Base-by-base conservation (phyloP, 2,888 invertebrate genomes). In the Pyrrhosoma nymphula region DNA sequence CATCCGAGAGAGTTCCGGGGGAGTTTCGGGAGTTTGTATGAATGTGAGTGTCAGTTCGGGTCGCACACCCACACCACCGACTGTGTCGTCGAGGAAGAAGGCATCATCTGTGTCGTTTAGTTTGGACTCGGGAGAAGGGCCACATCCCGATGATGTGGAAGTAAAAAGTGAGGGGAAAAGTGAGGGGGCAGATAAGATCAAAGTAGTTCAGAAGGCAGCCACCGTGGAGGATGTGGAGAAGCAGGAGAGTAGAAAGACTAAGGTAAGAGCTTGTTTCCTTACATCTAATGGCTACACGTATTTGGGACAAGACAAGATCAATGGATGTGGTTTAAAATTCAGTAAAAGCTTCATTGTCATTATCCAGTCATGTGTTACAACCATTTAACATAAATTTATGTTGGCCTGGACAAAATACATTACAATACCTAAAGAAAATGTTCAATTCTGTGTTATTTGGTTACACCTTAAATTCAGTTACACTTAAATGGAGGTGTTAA, bases 21-120 rank as follows among this genome's bases (percentile, higher is more conserved):
- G 88, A 60, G 89, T 75, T 88, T 55, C 63, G 26, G 95, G 95
- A 95, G 56, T 95, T 95, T 95, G 95, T 90, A 88, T 95, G 39
- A 90, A 47, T 82, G 90, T 55, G 23, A 55, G 91, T 23, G 91
- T 35, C n/a, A 39, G 88, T 56, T 69, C 56, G 56, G 91, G 56
- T 10, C 75, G 91, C n/a, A 97, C 97, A 91, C 95, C 96, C 4
- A 95, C 95, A 1, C 96, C 96, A 89, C 96, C 96, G 63, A 97
- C 97, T 95, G 96, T 97, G 3, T 95, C 96, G 39, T 95, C 96
- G 47, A 97, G 98, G 91, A 98, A 98, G 96, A 98, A 98, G 96
- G 98, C 98, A 95, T 98, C 98, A 95, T 98, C 98, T 75, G 98
- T 98, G 20, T 98, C 98, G 91, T 98, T 98, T 97, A 98, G 98